These are phyloP conservation scores for Pinctada fucata DNA, from an alignment of 2,888 invertebrate genomes.

Conservation along the genomic window DNA sequence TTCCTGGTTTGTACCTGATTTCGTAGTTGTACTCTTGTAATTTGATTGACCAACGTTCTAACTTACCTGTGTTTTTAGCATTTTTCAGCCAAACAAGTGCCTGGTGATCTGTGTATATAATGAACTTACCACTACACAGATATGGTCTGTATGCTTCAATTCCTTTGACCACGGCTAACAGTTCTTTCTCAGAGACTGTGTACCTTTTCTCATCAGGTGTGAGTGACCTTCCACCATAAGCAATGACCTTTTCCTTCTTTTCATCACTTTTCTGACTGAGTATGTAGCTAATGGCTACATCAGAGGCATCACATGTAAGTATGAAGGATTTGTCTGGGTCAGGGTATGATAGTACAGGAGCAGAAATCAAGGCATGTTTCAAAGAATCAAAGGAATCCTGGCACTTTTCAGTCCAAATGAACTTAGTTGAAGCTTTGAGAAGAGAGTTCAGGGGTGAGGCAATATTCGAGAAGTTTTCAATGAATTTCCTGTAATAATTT, in stretches of 20 bases:
- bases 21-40: constrained; percentile 43
- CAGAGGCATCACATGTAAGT: constrained; percentile 47
- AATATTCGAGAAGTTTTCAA: constrained; percentile 38
- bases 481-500: constrained; percentile 48
- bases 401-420: constrained; percentile 38
- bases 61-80: constrained; percentile 36
- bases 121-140: constrained; percentile 43
- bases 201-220: constrained; percentile 39
- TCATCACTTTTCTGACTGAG: constrained; percentile 42
- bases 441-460: constrained; percentile 46
- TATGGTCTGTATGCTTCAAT: constrained; percentile 46
- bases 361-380: constrained; percentile 49
- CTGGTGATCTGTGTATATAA: constrained; percentile 48
- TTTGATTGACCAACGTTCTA: constrained; percentile 45
- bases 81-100: constrained; percentile 43
- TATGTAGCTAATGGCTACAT: too few species aligned
- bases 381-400: constrained; percentile 46
- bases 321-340: constrained; percentile 38
- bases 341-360: constrained; percentile 45
- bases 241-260: constrained; percentile 36
- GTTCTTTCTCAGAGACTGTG: constrained; percentile 45
- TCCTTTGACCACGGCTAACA: constrained; percentile 46
- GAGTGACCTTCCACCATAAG: constrained; percentile 48
- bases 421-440: constrained; percentile 35
- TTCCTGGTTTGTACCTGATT: constrained; percentile 32